These are phyloP conservation scores for Nothocercus nigrocapillus DNA, from an alignment of 2,113 vertebrate genomes.

Conservation along the genomic window DNA sequence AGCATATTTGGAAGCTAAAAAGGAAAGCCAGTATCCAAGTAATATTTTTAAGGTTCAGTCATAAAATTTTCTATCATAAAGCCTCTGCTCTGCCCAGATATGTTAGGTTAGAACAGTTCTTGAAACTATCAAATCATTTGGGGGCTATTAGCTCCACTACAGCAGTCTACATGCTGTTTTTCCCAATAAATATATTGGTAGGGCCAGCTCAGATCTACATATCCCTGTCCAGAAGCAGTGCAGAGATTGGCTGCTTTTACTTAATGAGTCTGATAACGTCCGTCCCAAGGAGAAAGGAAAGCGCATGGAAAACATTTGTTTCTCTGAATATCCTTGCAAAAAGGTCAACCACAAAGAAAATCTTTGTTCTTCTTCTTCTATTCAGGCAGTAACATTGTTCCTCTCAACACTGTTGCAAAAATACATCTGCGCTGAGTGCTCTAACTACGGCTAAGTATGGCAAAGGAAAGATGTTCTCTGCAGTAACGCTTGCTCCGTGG, in stretches of 20 bases:
- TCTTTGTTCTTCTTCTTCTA: not conserved
- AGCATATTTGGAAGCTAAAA: not conserved
- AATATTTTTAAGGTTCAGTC: not conserved
- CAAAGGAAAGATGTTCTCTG: not conserved
- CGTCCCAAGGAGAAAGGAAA: conserved; percentile 44
- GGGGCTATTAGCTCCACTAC: not conserved
- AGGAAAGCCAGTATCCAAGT: not conserved
- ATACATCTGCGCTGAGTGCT: not conserved
- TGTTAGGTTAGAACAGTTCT: not conserved
- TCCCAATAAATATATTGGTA: not conserved
- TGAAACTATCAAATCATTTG: not conserved
- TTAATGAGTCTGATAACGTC: conserved; percentile 8
- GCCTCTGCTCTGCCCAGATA: not conserved
- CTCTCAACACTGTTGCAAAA: not conserved
- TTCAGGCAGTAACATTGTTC: not conserved
- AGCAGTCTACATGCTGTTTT: not conserved
- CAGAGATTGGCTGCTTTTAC: not conserved
- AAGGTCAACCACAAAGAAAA: not conserved
- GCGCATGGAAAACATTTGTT: conserved; percentile 1
- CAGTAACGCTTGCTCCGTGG: not conserved
- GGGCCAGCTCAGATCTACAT: not conserved
- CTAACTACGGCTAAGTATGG: not conserved
- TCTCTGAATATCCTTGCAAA: not conserved
- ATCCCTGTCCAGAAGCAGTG: not conserved
- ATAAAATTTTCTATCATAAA: not conserved